Evolutionary conservation across 2,797 vertebrate genomes (phyloP).

Genomic region (Falco biarmicus): DNA sequence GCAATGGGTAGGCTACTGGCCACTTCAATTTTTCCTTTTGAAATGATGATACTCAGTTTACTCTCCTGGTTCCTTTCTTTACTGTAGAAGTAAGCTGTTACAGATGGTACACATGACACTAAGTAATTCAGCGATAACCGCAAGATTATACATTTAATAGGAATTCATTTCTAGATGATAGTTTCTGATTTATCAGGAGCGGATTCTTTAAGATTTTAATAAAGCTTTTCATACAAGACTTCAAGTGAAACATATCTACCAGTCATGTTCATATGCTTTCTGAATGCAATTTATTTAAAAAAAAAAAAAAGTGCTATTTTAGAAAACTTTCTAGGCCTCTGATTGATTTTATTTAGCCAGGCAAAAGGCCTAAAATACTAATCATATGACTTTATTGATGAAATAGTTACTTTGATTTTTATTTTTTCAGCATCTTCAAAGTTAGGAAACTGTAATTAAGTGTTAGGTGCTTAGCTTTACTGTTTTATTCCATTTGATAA

Average conservation of each 20-base stretch:
- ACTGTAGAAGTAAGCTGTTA: slow-evolving; percentile 8
- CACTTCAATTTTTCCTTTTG: neutral
- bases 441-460: neutral
- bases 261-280: neutral
- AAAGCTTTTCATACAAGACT: slow-evolving; percentile 1
- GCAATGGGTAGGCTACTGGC: neutral
- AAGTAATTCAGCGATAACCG: slow-evolving; percentile 15
- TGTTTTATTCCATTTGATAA: neutral
- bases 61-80: neutral
- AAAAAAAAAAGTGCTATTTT: neutral
- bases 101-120: neutral
- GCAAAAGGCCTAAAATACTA: neutral
- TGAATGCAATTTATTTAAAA: neutral
- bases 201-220: slow-evolving; percentile 32
- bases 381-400: neutral
- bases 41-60: neutral
- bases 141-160: neutral
- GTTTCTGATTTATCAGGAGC: slow-evolving; percentile 12
- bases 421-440: neutral
- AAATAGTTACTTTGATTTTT: slow-evolving; percentile 39
- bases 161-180: slow-evolving; percentile 18
- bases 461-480: neutral
- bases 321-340: neutral
- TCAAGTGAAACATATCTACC: neutral
- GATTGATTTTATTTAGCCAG: neutral